Evolutionary conservation across 2,888 invertebrate genomes (phyloP), one percentile per base, ranked within the genome.

Genomic region (Portevinia maculata): DNA sequence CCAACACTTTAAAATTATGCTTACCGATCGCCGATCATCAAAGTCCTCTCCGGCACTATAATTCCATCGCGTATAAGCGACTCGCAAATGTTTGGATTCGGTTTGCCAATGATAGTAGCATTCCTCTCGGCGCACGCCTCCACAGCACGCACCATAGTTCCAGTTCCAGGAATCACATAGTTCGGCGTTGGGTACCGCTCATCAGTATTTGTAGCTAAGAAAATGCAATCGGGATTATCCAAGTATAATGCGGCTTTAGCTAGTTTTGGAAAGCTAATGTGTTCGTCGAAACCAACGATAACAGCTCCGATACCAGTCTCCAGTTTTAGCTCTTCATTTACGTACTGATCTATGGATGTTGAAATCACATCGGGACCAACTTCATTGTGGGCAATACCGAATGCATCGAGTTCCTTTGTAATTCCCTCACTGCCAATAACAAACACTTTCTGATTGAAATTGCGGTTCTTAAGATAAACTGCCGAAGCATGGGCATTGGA

Each of bases 161-260:
- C 99, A 1, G 98, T 97, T 9, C 97, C 97, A 76, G 93, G 93
- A 48, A 94, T 91, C 5, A 93, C 92, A 91, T 96, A 95, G 74
- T 96, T 95, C 74, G 94, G 92, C 84, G 92, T 91, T 0, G 96
- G 97, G 88, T 96, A 96, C 74, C 95, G 93, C 88, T 97, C 96
- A 91, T 99, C 99, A 0, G 96, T 96, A 89, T 99, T 99, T 5
- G 99, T 98, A 0, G 96, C 99, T 69, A 99, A 92, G 88, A 98
- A 99, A 48, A 96, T 89, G 86, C 96, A 95, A 15, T 94, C 92
- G 0, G 95, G 94, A 86, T 96, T 92, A 21, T 93, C 93, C 0
- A 98, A 92, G 90, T 99, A 99, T 28, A 95, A 95, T 0, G 96
- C 95, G 0, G 99, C 99, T 90, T 97, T 97, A 88, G 96, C 92